A percentile compares a stretch with the other conserved stretches of the same genome.
Evolutionary conservation across 2,113 vertebrate genomes (phyloP).

Genomic region (Psophia crepitans): DNA sequence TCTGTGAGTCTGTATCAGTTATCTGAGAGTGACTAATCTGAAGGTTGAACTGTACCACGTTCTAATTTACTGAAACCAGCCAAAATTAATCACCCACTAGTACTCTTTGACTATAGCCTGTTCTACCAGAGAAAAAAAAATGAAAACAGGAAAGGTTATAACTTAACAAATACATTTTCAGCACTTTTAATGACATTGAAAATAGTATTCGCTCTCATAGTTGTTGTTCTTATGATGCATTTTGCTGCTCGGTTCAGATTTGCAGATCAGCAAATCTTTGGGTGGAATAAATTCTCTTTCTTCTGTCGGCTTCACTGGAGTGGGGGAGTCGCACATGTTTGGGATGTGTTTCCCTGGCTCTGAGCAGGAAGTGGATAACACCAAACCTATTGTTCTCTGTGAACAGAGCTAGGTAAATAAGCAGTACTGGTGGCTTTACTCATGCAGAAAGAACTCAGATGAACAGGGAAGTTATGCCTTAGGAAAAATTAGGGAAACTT

Average conservation of each 20-base stretch:
- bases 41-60: neutral
- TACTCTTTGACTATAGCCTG: neutral
- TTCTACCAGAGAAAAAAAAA: neutral
- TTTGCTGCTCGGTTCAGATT: neutral
- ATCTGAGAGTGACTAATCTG: neutral
- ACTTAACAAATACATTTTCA: neutral
- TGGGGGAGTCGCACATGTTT: neutral
- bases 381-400: neutral
- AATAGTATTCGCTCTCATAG: neutral
- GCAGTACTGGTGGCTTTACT: neutral
- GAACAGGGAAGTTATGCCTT: neutral
- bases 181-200: neutral
- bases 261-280: neutral
- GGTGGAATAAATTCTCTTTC: neutral
- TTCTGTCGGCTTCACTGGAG: neutral
- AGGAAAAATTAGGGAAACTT: neutral
- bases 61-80: neutral
- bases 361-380: neutral
- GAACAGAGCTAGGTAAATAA: slow-evolving; percentile 28
- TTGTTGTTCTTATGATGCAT: neutral
- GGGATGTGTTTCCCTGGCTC: neutral
- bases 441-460: neutral
- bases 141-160: neutral
- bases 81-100: neutral
- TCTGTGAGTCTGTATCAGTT: neutral